Percentiles rank a stretch among this genome's conserved stretches.
These are phyloP conservation scores for Porites australiensis DNA, from an alignment of 64 coral and sea anemone species.

Conservation along the genomic window DNA sequence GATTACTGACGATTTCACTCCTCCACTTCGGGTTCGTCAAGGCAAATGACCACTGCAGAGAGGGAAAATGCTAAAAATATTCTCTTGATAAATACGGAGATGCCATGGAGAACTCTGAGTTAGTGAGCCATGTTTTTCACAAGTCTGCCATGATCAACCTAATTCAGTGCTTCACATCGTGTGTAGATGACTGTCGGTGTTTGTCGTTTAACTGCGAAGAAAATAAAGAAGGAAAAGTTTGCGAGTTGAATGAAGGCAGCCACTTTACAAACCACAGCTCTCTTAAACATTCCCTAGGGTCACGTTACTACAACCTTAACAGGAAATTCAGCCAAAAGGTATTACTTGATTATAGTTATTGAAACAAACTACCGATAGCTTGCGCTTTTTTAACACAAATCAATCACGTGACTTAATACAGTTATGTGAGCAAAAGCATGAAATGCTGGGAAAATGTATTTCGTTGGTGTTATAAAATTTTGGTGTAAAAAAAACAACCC, in stretches of 20 bases:
- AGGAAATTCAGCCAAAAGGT: too few species aligned
- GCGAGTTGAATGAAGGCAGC: slow-evolving; percentile 1
- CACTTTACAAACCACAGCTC: neutral
- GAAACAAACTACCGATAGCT: too few species aligned
- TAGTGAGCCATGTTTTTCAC: neutral
- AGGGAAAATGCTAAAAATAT: neutral
- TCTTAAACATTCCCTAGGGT: neutral
- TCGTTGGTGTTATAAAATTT: too few species aligned
- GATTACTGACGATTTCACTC: too few species aligned
- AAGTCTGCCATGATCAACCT: neutral
- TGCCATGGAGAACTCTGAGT: neutral
- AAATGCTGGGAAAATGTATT: too few species aligned
- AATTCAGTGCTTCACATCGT: neutral
- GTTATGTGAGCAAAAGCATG: too few species aligned
- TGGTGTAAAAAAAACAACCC: too few species aligned
- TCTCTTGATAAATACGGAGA: neutral
- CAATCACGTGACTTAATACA: too few species aligned
- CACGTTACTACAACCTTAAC: neutral
- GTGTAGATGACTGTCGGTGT: neutral
- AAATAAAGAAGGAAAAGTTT: neutral
- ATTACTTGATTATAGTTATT: too few species aligned
- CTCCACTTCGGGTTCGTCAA: too few species aligned
- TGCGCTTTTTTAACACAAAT: too few species aligned
- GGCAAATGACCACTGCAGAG: neutral
- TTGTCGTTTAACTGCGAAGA: neutral